phyloP scores from a whole-genome alignment of 2,888 invertebrate genomes.

The Hyles lineata region DNA sequence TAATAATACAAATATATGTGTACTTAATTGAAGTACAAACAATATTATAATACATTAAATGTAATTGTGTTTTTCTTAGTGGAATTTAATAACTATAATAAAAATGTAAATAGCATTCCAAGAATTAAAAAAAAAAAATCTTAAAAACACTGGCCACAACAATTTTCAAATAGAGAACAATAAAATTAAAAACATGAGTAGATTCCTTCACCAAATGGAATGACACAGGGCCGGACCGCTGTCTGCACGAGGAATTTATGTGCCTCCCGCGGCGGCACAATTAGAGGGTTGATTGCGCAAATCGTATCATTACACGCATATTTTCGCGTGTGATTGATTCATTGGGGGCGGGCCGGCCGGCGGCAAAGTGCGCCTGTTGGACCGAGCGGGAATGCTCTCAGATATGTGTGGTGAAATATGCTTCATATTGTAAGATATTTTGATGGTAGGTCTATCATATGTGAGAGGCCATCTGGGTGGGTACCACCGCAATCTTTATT shows the following conservation, averaged over 20 bases:
- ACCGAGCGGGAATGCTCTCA: conserved; percentile 12
- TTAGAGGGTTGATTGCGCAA: conserved; percentile 48
- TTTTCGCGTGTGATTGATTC: conserved; percentile 31
- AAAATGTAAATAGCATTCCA: background rate
- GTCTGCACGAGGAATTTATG: background rate
- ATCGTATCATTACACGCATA: conserved; percentile 33
- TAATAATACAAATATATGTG: no score
- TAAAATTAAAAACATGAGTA: background rate
- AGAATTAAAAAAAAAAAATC: background rate
- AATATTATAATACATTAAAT: no score
- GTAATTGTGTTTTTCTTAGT: no score
- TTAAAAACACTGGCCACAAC: background rate
- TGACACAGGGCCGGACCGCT: background rate
- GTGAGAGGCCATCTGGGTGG: no score
- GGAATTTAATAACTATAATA: no score
- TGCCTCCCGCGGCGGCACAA: conserved; percentile 40
- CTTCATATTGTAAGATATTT: background rate
- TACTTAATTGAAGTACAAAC: no score
- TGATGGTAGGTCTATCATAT: no score
- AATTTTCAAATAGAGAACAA: no score
- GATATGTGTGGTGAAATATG: background rate
- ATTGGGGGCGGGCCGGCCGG: conserved; percentile 24
- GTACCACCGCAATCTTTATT: no score
- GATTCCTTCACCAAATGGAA: background rate
- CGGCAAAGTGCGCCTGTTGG: conserved; percentile 1